Percentiles rank a stretch among this genome's conserved stretches.
Conservation (phyloP, 1,140 invertebrate species). For the Aricia agestis region DNA sequence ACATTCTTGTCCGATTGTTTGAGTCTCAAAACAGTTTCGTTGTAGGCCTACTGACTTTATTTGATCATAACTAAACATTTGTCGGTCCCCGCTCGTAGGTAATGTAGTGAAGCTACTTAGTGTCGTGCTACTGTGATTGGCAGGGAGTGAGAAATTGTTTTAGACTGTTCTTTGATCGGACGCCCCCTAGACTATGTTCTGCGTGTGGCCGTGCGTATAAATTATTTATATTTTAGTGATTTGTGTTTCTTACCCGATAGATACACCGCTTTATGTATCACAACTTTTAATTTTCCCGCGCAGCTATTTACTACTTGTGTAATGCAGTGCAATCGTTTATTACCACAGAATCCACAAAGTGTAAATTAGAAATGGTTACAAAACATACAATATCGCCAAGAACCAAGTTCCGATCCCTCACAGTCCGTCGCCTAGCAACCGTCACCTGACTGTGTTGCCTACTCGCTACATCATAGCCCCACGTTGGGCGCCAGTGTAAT, state of each 20-base stretch:
- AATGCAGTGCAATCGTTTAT: too few species aligned
- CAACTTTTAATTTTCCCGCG: background rate
- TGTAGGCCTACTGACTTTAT: too few species aligned
- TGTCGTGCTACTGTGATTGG: slow-evolving; percentile 25
- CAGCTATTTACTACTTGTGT: background rate
- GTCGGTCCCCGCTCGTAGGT: slow-evolving; percentile 32
- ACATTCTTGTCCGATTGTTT: too few species aligned
- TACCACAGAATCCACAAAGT: too few species aligned
- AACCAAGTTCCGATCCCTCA: too few species aligned
- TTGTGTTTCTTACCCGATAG: slow-evolving; percentile 18
- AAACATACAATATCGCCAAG: too few species aligned
- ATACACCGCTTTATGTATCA: slow-evolving; percentile 21
- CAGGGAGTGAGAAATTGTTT: slow-evolving; percentile 18
- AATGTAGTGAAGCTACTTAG: slow-evolving; percentile 22
- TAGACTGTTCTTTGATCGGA: slow-evolving; percentile 21
- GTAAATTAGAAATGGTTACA: too few species aligned
- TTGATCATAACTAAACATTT: background rate
- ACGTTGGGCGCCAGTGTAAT: too few species aligned
- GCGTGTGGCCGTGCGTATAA: slow-evolving; percentile 15
- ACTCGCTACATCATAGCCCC: too few species aligned
- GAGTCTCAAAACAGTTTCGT: too few species aligned
- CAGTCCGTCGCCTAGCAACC: too few species aligned
- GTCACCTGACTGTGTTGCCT: too few species aligned
- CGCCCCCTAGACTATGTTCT: slow-evolving; percentile 1
- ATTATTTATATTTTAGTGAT: slow-evolving; percentile 24